phyloP scores from a whole-genome alignment of 2,113 vertebrate genomes.

The Phalacrocorax brasilianus region DNA sequence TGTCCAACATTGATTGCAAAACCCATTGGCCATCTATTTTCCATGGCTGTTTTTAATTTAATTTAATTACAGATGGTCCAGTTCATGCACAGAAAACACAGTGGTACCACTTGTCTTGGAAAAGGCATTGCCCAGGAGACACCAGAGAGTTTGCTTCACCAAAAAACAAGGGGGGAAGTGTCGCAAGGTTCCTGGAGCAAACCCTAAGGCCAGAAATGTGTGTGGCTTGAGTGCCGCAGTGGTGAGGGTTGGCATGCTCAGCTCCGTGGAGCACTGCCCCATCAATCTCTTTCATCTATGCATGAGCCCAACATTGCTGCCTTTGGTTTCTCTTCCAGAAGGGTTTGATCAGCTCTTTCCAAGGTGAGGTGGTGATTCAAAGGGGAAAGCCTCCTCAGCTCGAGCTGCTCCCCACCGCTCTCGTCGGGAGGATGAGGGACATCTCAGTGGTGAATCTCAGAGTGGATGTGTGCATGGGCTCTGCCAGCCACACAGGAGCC shows the following conservation, averaged over 20 bases:
- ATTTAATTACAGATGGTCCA: background rate
- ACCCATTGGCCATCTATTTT: background rate
- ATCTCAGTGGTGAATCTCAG: background rate
- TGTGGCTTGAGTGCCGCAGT: accelerated
- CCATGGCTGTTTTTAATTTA: background rate
- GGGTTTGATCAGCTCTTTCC: background rate
- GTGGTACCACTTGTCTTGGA: background rate
- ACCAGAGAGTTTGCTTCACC: background rate
- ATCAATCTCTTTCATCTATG: background rate
- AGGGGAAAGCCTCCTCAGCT: background rate
- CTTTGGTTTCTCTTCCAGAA: background rate
- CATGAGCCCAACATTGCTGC: accelerated
- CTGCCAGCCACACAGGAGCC: background rate
- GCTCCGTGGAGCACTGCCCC: background rate
- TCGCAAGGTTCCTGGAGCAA: too few species aligned
- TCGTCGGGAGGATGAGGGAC: background rate
- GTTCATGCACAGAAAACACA: background rate
- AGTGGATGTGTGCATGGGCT: background rate
- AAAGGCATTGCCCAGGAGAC: background rate
- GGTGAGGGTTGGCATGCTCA: accelerated
- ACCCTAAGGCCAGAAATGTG: background rate
- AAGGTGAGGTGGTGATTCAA: background rate
- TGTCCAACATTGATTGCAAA: background rate
- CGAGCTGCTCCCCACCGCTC: accelerated
- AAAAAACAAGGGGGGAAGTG: too few species aligned